Conservation (phyloP, 2,113 vertebrate species). For the Chitala chitala region DNA sequence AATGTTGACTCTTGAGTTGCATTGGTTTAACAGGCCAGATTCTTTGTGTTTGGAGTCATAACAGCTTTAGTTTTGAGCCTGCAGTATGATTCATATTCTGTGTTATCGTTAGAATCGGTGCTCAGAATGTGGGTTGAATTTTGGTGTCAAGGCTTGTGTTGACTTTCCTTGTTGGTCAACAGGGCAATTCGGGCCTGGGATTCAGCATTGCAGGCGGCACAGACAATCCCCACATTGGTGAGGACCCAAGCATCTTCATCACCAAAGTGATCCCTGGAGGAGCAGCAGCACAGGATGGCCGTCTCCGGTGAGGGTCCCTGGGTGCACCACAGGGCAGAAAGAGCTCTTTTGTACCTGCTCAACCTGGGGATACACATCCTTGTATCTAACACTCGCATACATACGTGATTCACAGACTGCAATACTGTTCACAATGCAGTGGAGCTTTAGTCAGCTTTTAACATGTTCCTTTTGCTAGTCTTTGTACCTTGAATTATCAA, state of each 20-base stretch:
- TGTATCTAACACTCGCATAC: not conserved
- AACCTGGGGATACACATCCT: not conserved
- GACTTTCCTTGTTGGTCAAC: conserved; percentile 16
- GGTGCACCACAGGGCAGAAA: no score
- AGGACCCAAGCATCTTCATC: conserved; percentile 97
- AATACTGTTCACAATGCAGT: not conserved
- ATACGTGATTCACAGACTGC: not conserved
- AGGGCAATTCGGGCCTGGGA: conserved; percentile 97
- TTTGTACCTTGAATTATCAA: no score
- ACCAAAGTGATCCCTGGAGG: conserved; percentile 97
- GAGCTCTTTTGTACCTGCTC: no score
- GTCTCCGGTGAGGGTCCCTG: conserved; percentile 74
- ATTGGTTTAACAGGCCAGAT: no score
- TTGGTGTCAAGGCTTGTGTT: not conserved
- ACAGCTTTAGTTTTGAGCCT: no score
- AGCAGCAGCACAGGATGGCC: conserved; percentile 91
- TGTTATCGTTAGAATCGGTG: not conserved
- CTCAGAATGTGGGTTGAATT: not conserved
- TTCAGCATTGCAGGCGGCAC: conserved; percentile 98
- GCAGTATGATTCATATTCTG: not conserved
- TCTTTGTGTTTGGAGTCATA: no score
- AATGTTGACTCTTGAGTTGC: no score
- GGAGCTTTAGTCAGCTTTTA: no score
- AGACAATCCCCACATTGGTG: conserved; percentile 97
- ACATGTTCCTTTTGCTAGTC: no score